Percentiles rank a stretch among this genome's conserved stretches.
These are phyloP conservation scores for Euphonia xanthogaster DNA, from an alignment of 2,797 vertebrate species.

Conservation along the genomic window DNA sequence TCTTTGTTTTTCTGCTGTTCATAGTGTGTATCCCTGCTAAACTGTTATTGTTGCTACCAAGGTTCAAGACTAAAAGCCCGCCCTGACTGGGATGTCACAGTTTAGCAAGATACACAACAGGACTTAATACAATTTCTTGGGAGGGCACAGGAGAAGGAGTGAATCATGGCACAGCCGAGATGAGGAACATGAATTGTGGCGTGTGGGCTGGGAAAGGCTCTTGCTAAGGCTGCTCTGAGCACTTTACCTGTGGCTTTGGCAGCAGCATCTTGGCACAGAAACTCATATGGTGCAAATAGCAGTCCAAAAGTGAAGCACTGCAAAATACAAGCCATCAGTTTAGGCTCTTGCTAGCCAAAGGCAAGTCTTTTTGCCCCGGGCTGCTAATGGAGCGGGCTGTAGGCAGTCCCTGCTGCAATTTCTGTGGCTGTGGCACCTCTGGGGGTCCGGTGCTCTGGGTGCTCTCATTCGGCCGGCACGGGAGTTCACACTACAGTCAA, in stretches of 20 bases:
- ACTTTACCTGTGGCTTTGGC: accelerated
- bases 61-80: background rate
- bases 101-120: background rate
- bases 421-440: background rate
- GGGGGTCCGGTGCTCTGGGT: background rate
- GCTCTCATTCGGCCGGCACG: background rate
- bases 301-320: background rate
- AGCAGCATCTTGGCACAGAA: background rate
- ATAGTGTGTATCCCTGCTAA: background rate
- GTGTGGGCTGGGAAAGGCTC: background rate
- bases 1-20: background rate
- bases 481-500: background rate
- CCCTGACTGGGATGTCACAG: background rate
- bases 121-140: background rate
- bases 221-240: background rate
- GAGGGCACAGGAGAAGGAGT: background rate
- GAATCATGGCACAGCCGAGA: background rate
- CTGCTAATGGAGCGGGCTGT: background rate
- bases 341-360: background rate
- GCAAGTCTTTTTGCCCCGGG: background rate
- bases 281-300: background rate
- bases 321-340: background rate
- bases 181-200: background rate
- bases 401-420: background rate
- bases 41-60: background rate